These are phyloP conservation scores for Drosophila varians DNA, from an alignment of 1,140 invertebrate genomes.

Conservation along the genomic window DNA sequence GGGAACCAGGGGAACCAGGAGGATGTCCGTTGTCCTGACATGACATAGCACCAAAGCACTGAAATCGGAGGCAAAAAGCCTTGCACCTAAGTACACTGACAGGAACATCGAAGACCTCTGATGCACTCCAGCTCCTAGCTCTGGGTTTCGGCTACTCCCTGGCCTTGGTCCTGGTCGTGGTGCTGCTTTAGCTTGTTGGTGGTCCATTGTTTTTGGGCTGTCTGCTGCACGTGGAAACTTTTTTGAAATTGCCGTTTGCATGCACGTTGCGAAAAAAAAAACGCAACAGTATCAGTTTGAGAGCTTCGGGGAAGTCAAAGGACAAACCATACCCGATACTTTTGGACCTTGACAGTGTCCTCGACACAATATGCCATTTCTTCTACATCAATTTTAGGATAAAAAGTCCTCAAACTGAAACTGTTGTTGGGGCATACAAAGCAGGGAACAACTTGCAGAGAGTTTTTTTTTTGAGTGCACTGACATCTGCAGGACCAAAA, in stretches of 20 bases:
- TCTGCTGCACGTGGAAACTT: conserved; percentile 28
- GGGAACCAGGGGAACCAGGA: not conserved
- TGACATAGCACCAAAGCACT: not conserved
- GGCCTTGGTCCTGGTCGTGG: not conserved
- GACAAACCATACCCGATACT: too few relatives aligned
- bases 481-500: not conserved
- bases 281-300: not conserved
- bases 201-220: not conserved
- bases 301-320: too few relatives aligned
- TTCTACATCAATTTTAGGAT: too few relatives aligned
- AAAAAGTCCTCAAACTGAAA: not conserved
- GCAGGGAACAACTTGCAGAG: too few relatives aligned
- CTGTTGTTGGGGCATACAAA: not conserved
- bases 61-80: conserved; percentile 19
- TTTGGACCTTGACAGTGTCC: too few relatives aligned
- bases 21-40: conserved; percentile 11
- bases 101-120: not conserved
- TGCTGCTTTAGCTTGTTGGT: conserved; percentile 4
- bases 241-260: conserved; percentile 29
- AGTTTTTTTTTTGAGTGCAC: conserved; percentile 1
- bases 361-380: too few relatives aligned
- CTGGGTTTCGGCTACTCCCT: not conserved
- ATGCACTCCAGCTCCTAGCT: conserved; percentile 5
- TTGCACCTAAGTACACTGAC: conserved; percentile 35
- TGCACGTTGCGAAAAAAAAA: not conserved